Conservation (phyloP, 2,888 invertebrate species). For the Oxyteleia sp. region DNA sequence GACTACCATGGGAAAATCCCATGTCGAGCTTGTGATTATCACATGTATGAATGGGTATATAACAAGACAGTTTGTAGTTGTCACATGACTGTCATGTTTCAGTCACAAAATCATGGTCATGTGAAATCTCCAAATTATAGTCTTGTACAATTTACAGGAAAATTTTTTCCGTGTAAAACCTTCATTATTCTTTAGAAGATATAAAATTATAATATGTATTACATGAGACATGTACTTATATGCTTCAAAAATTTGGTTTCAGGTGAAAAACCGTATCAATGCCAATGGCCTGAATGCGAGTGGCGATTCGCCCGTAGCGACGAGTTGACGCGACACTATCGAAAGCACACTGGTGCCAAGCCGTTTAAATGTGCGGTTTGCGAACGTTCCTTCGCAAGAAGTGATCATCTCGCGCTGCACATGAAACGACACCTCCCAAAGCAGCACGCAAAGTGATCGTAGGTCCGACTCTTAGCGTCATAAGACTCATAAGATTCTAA, state of each 20-base stretch:
- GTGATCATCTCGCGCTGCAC: constrained; percentile 98
- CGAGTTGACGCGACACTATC: constrained; percentile 98
- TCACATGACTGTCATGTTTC: too few species aligned
- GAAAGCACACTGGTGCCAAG: constrained; percentile 98
- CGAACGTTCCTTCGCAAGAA: constrained; percentile 97
- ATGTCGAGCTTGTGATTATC: too few species aligned
- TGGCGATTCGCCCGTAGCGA: constrained; percentile 99
- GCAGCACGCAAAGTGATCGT: constrained; percentile 88
- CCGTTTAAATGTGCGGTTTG: constrained; percentile 98
- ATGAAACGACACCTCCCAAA: constrained; percentile 99
- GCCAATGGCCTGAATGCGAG: constrained; percentile 99
- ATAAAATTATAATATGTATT: too few species aligned
- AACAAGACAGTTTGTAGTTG: too few species aligned
- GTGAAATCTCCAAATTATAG: too few species aligned
- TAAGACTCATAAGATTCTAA: constrained; percentile 58
- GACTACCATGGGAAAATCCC: too few species aligned
- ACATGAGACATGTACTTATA: constrained; percentile 5
- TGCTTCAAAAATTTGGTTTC: constrained; percentile 83
- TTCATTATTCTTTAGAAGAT: too few species aligned
- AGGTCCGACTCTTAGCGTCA: constrained; percentile 34
- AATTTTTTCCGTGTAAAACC: too few species aligned
- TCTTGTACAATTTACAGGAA: too few species aligned
- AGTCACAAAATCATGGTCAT: too few species aligned
- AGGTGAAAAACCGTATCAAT: constrained; percentile 99
- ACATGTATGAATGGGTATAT: too few species aligned